phyloP scores from a whole-genome alignment of 2,888 invertebrate species.

The Laspeyria flexula region DNA sequence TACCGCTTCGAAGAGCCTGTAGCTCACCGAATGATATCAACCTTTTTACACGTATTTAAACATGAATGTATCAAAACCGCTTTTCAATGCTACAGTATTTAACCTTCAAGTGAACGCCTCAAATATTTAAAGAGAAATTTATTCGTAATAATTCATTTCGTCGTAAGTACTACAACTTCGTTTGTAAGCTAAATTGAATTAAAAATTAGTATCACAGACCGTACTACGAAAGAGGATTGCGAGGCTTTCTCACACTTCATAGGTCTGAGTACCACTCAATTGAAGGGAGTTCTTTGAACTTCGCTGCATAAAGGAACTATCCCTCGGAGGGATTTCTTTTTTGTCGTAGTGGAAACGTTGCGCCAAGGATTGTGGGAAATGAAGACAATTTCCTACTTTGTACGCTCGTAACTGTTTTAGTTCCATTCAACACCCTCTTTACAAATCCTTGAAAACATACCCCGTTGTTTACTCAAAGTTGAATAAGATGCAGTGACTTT shows the following conservation, averaged over 20 bases:
- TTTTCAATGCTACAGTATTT: conserved; percentile 6
- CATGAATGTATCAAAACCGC: conserved; percentile 9
- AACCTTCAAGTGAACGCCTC: conserved; percentile 10
- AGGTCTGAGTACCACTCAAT: conserved; percentile 51
- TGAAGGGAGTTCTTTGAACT: conserved; percentile 61
- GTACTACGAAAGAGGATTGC: conserved; percentile 30
- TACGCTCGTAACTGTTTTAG: conserved; percentile 48
- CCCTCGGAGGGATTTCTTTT: conserved; percentile 49
- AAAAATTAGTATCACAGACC: conserved; percentile 11
- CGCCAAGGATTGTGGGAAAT: conserved; percentile 58
- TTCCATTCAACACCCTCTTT: conserved; percentile 41
- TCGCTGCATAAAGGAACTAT: conserved; percentile 53
- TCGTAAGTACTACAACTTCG: too few species aligned
- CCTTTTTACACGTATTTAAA: conserved; percentile 23
- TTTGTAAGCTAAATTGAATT: conserved; percentile 18
- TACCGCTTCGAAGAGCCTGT: conserved; percentile 16
- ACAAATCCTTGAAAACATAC: conserved; percentile 34
- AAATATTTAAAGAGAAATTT: neutral
- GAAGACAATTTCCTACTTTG: conserved; percentile 58
- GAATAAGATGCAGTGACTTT: conserved; percentile 24
- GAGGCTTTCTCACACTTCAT: conserved; percentile 49
- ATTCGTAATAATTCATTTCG: too few species aligned
- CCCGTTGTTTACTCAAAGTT: conserved; percentile 31
- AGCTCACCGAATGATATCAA: conserved; percentile 9
- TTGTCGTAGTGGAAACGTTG: conserved; percentile 45